Evolutionary conservation across 2,113 vertebrate species (phyloP).

Genomic region (Anas platyrhynchos): DNA sequence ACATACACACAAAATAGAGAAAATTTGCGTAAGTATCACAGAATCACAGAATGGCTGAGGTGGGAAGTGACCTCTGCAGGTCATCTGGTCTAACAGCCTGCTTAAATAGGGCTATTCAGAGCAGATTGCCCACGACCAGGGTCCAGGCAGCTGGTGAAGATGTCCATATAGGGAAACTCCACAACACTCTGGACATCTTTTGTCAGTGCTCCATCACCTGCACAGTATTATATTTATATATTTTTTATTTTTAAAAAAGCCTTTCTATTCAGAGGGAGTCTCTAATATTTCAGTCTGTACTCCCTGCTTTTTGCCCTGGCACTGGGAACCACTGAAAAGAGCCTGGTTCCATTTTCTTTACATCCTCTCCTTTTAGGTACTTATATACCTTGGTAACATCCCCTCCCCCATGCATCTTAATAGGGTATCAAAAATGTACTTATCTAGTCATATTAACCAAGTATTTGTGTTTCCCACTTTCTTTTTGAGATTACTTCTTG

Average conservation of each 20-base stretch:
- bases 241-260: background rate
- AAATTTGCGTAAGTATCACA: background rate
- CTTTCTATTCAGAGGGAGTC: background rate
- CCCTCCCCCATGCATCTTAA: background rate
- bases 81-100: background rate
- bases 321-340: too few relatives aligned
- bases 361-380: background rate
- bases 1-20: background rate
- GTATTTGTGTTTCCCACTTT: background rate
- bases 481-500: background rate
- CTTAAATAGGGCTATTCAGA: background rate
- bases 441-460: background rate
- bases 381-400: background rate
- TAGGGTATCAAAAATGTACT: background rate
- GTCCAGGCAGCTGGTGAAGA: background rate
- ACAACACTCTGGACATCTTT: background rate
- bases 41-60: background rate
- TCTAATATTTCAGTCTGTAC: background rate
- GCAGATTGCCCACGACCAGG: fast-evolving
- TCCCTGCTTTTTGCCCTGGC: too few relatives aligned
- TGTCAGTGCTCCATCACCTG: background rate
- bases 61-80: background rate
- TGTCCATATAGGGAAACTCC: background rate
- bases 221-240: too few relatives aligned
- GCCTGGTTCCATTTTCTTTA: background rate